Base-by-base conservation (phyloP, 2,888 invertebrate genomes). In the Gryllus longicercus region DNA sequence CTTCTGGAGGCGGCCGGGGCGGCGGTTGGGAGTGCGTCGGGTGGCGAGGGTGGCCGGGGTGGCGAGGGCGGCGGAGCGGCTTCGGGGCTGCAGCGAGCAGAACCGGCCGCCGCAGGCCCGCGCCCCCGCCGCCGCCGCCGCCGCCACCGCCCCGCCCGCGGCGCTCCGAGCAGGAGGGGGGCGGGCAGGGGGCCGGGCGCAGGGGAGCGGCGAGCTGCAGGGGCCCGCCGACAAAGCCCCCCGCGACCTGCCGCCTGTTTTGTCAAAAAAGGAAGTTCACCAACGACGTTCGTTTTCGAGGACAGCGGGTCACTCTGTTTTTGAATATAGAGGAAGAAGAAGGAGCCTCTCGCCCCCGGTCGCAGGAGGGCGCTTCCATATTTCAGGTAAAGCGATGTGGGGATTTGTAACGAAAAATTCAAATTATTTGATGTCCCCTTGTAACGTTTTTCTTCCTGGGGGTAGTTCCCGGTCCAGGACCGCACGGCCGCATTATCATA, bases 231-330 rank as follows among this genome's bases (percentile, higher is more conserved):
- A 63, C 63, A 63, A 63, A 63, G 63, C 14, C 14, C 63, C 63
- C 63, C 63, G 63, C 63, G 63, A 63, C 63, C 18, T 18, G 14
- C 63, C 63, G 63, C 16, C 63, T 63, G 63, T 63, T 63, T 63
- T 63, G 63, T 63, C 63, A 63, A 63, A 63, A 63, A 63, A 63
- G 63, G 63, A 63, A 63, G 63, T 63, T 63, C 63, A 63, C 63
- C 63, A 63, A 63, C 63, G 63, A 63, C 63, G 63, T 63, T 63
- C 63, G 63, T 63, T 63, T 63, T 63, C 63, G 63, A 63, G 63
- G 63, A 63, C 63, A 63, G 63, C 63, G 63, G 63, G 63, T 63
- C 63, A 63, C 16, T 63, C 16, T 16, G 63, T 63, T 63, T 63
- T 63, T 63, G 63, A 63, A 63, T 63, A 63, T 16, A 63, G 63